Percentiles rank a stretch among this genome's conserved stretches.
Conservation (phyloP, 1,140 invertebrate species). For the Chironomus striatipennis region DNA sequence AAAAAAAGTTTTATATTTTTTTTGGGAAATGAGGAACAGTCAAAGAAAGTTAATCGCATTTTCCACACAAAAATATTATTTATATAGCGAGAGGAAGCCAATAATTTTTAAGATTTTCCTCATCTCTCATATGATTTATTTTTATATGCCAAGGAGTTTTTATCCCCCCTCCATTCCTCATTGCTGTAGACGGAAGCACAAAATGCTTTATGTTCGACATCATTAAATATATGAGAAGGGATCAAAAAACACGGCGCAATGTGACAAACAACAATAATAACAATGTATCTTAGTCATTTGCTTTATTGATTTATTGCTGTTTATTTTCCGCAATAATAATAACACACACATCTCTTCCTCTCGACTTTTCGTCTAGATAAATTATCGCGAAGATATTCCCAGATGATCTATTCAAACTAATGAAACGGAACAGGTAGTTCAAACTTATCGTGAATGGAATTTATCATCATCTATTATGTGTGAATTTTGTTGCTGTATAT, state of each 20-base stretch:
- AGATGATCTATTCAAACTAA: background rate
- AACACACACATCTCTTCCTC: too few relatives aligned
- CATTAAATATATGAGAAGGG: too few relatives aligned
- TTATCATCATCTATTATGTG: background rate
- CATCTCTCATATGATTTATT: background rate
- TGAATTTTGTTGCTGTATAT: background rate
- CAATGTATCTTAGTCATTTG: too few relatives aligned
- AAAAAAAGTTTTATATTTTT: background rate
- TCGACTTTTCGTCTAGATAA: too few relatives aligned
- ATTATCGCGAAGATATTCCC: too few relatives aligned
- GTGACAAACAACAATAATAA: too few relatives aligned
- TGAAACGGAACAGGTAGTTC: background rate
- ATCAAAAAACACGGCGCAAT: too few relatives aligned
- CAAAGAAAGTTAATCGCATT: background rate
- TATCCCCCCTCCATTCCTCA: too few relatives aligned
- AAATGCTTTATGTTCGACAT: too few relatives aligned
- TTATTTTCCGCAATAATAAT: background rate
- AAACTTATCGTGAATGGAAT: background rate
- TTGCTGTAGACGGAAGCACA: too few relatives aligned
- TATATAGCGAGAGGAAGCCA: background rate
- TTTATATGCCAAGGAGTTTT: background rate
- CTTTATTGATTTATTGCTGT: background rate
- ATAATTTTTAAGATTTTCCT: background rate
- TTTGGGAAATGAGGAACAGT: background rate
- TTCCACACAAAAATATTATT: background rate